Evolutionary conservation across 2,888 invertebrate species (phyloP), one percentile per base, ranked within the genome.

Genomic region (Perdita meconis): DNA sequence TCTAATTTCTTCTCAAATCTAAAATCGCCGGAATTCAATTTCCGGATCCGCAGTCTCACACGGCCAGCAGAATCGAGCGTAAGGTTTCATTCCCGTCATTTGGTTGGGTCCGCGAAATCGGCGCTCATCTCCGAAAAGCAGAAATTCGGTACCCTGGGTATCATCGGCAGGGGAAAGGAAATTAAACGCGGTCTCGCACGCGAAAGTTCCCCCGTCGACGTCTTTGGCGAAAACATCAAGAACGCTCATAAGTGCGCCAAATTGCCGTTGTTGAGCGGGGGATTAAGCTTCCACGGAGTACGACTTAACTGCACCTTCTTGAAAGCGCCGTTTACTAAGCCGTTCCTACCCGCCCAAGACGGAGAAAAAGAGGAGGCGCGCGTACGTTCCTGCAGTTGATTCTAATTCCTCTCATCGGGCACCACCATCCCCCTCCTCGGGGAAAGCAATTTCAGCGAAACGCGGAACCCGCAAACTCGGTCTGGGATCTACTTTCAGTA

Each of bases 221-320:
- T 55, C 40, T 59, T n/a, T 51, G 22, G 64, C n/a, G 76, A 55
- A 60, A 74, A 55, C 59, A 47, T 63, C 19, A 63, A 47, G 59
- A 55, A 50, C 60, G 40, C 10, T 63, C 63, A 59, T 68, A 60
- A 71, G 64, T 53, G 71, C 13, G 40, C 16, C 13, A 66, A 80
- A 73, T 80, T 78, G 64, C 42, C 65, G 59, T 66, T 66, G 69
- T 77, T 40, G 22, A 67, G 30, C 40, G 40, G 55, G 16, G 66
- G 55, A 76, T 81, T 81, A 81, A 81, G 51, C 55, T 71, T 60
- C 53, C 50, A 44, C 55, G 24, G 47, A 63, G 65, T 22, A 72
- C 44, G 68, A 69, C 59, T 69, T 66, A 81, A 76, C 72, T 61
- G 65, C 40, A 26, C 36, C 24, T 50, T 47, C 76, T 80, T 76